Base-by-base conservation (phyloP, 64 coral and sea anemone genomes). In the Montipora efflorescens region DNA sequence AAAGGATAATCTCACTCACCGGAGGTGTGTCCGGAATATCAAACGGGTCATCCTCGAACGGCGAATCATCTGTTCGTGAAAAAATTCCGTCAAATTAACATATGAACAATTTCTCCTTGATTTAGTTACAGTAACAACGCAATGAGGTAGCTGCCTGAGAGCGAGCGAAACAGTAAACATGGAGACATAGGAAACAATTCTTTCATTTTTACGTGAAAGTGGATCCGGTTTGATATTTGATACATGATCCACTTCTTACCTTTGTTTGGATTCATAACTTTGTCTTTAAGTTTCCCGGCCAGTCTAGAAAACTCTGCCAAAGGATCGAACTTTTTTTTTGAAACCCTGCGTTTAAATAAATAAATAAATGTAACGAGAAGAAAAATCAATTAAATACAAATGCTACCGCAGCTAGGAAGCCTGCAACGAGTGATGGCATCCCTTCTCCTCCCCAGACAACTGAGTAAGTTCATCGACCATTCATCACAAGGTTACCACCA, bases 261-360 rank as follows among this genome's bases (percentile, higher is more conserved):
- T 95, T 90, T 94, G 46, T 19, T 90, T 53, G 96, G 96, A 77
- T 98, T 98, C 13, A 98, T 87, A 52, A 98, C 93, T 98, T 98
- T 98, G 74, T 98, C 92, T 82, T 95, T 94, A 80, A 98, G 81
- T 51, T 95, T 98, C 87, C 93, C 93, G 2, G 96, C 96, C 75
- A 98, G 90, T 69, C 91, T 95, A 4, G 96, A 98, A 58, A 98
- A 89, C 46, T 98, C 96, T 13, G 96, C 93, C 16, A 98, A 47
- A 15, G 96, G 96, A 57, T 98, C 96, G 83, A 98, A 98, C 80
- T 89, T 98, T 78, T 98, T 98, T 80, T 98, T 98, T 11, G 48
- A 85, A 77, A 90, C 90, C 69, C 93, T 98, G 13, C 21, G 72
- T 90, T 76, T 50, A 88, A 52, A 22, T 12, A 8, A 49, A 15